These are phyloP conservation scores for Dipodomys spectabilis DNA, from an alignment of 2,113 vertebrate species.

Conservation along the genomic window DNA sequence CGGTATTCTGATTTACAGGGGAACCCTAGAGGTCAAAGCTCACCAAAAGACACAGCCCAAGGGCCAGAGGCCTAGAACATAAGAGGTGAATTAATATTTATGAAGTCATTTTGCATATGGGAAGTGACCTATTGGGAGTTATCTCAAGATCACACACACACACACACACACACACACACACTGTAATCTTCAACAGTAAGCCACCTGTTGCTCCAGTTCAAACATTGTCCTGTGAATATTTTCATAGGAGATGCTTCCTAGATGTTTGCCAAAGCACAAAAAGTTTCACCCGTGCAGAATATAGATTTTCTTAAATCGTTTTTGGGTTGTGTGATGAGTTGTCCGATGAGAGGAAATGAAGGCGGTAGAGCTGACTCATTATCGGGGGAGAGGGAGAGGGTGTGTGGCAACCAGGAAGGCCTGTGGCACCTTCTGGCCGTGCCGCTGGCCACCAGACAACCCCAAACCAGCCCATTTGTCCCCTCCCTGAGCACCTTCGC, in stretches of 20 bases:
- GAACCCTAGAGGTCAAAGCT: not conserved
- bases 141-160: too few species aligned
- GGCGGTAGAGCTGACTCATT: not conserved
- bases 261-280: conserved; percentile 48
- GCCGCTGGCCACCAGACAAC: not conserved
- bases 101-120: too few species aligned
- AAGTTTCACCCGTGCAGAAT: conserved; percentile 44
- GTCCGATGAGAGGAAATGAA: conserved; percentile 22
- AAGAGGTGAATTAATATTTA: too few species aligned
- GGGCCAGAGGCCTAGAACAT: not conserved
- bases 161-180: too few species aligned
- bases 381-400: not conserved
- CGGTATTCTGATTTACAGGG: not conserved
- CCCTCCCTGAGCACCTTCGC: not conserved
- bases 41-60: not conserved
- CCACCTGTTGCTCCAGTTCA: conserved; percentile 20
- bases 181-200: not conserved
- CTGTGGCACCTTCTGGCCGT: rapidly evolving
- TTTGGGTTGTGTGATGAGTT: not conserved
- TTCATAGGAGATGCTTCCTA: conserved; percentile 44
- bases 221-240: conserved; percentile 23
- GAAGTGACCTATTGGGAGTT: too few species aligned
- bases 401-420: not conserved
- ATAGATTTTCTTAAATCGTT: conserved; percentile 39
- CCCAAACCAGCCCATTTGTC: not conserved